phyloP scores from a whole-genome alignment of 2,113 vertebrate species.

The Prunella fulvescens region DNA sequence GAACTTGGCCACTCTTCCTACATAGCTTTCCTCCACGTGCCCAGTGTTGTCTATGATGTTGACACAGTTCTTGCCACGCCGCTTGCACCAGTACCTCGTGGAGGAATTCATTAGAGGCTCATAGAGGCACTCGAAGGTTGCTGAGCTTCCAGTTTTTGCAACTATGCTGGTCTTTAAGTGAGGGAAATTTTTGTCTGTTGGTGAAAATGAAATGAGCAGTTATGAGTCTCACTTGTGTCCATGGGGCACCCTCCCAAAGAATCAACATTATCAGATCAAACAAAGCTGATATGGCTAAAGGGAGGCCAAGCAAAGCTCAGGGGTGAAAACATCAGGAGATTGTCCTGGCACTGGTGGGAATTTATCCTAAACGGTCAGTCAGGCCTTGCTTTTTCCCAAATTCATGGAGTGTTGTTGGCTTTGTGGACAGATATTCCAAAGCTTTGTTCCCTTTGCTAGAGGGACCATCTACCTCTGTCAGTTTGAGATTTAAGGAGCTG shows the following conservation, averaged over 20 bases:
- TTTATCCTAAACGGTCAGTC: neutral
- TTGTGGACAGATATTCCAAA: neutral
- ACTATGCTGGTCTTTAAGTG: neutral
- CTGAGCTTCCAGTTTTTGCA: constrained; percentile 54
- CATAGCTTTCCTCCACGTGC: rapidly evolving
- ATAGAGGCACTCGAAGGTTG: constrained; percentile 55
- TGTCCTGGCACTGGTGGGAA: neutral
- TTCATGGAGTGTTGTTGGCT: rapidly evolving
- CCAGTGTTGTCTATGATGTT: constrained; percentile 1
- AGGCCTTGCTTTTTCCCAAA: neutral
- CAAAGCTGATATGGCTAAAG: neutral
- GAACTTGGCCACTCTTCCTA: constrained; percentile 53
- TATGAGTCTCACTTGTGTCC: rapidly evolving
- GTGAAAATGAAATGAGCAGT: neutral
- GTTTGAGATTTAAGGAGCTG: neutral
- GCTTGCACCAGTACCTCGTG: constrained; percentile 63
- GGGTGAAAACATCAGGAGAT: neutral
- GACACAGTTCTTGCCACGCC: neutral
- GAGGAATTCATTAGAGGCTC: neutral
- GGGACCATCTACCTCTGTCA: neutral
- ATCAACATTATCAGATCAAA: neutral
- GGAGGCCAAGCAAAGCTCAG: neutral
- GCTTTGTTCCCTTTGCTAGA: neutral
- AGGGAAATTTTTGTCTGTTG: constrained; percentile 41
- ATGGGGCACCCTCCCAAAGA: rapidly evolving